Conservation (phyloP, 2,113 vertebrate species). For the Acrocephalus arundinaceus region DNA sequence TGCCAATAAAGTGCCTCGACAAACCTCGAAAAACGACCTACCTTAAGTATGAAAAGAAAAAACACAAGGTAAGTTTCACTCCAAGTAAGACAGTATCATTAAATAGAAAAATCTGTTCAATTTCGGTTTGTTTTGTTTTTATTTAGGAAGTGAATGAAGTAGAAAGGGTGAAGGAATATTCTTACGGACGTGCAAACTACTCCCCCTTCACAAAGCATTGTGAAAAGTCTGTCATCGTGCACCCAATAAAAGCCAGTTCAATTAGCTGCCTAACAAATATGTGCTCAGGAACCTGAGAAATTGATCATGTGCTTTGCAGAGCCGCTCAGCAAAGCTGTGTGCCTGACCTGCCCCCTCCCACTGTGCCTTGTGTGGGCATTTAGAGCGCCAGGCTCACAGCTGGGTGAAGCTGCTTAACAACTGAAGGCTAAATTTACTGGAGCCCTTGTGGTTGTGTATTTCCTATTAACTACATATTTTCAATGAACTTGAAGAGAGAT, state of each 20-base stretch:
- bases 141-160: neutral
- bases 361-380: neutral
- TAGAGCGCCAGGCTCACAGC: neutral
- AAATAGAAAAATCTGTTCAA: neutral
- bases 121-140: neutral
- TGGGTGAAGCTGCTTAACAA: neutral
- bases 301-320: neutral
- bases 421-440: neutral
- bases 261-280: neutral
- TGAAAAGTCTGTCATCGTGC: neutral
- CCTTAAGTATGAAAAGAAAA: neutral
- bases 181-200: neutral
- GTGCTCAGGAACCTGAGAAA: neutral
- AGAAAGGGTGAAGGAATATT: neutral
- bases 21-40: fast-evolving
- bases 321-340: neutral
- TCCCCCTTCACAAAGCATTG: neutral
- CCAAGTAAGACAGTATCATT: neutral
- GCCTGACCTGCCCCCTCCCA: fast-evolving
- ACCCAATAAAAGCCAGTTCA: neutral
- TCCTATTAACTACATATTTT: neutral
- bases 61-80: neutral
- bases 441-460: neutral
- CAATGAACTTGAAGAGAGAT: neutral
- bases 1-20: neutral